Conservation (phyloP, 2,797 vertebrate species). For the Staurois parvus region DNA sequence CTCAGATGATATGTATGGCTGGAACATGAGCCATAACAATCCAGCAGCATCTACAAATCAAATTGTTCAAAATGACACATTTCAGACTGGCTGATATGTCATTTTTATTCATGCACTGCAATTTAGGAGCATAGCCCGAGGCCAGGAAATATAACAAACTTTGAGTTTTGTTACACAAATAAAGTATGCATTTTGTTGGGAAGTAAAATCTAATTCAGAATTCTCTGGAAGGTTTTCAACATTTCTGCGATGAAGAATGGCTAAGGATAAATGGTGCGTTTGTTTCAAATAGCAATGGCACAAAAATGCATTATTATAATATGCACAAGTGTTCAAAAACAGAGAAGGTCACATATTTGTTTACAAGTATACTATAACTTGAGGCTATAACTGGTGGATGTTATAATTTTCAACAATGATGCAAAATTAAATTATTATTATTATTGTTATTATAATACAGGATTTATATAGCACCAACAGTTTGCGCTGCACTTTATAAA, state of each 20-base stretch:
- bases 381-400: too few species aligned
- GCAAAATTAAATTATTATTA: too few species aligned
- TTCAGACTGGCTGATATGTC: neutral
- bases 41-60: neutral
- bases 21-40: neutral
- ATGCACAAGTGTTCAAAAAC: too few species aligned
- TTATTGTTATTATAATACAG: too few species aligned
- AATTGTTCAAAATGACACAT: slow-evolving; percentile 13
- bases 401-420: too few species aligned
- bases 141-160: neutral
- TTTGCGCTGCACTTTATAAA: too few species aligned
- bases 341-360: too few species aligned
- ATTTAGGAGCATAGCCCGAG: neutral
- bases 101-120: slow-evolving; percentile 1
- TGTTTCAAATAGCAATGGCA: neutral
- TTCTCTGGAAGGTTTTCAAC: slow-evolving; percentile 16
- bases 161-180: slow-evolving; percentile 1
- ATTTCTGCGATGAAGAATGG: slow-evolving; percentile 2
- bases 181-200: slow-evolving; percentile 18
- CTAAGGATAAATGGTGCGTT: neutral
- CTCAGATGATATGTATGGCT: neutral
- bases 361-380: too few species aligned
- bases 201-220: slow-evolving; percentile 9
- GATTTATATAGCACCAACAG: too few species aligned
- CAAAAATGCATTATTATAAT: too few species aligned